phyloP scores from a whole-genome alignment of 2,888 invertebrate genomes.

The Drymonia ruficornis region DNA sequence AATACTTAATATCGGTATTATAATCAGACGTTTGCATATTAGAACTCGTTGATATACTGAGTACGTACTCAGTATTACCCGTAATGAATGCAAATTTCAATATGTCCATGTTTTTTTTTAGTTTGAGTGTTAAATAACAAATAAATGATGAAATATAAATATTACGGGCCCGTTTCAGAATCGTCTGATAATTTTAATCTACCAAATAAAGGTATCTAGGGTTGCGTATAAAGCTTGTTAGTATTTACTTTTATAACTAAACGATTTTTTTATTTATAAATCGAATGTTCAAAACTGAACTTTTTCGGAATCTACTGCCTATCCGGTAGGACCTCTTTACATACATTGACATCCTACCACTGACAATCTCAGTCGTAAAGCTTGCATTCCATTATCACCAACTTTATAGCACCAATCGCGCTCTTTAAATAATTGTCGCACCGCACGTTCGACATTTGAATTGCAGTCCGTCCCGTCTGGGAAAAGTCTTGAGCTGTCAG shows the following conservation, averaged over 20 bases:
- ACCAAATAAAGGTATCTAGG: no score
- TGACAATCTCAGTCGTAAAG: background rate
- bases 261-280: background rate
- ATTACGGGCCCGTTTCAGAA: no score
- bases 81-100: no score
- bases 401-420: background rate
- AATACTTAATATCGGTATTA: constrained; percentile 21
- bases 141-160: no score
- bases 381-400: constrained; percentile 3
- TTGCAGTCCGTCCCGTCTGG: constrained; percentile 47
- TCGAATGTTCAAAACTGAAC: background rate
- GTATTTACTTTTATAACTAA: no score
- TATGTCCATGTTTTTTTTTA: no score
- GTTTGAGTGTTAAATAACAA: no score
- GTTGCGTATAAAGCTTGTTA: no score
- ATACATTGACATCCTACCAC: background rate
- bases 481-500: constrained; percentile 39
- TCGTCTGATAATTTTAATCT: no score
- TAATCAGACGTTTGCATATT: background rate
- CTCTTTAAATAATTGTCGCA: constrained; percentile 38
- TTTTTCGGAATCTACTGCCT: no score
- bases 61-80: no score
- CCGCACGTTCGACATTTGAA: constrained; percentile 42
- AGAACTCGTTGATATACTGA: no score
- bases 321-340: background rate